Percentiles rank a stretch among this genome's conserved stretches.
phyloP scores from a whole-genome alignment of 1,140 invertebrate species.

The Apis florea region DNA sequence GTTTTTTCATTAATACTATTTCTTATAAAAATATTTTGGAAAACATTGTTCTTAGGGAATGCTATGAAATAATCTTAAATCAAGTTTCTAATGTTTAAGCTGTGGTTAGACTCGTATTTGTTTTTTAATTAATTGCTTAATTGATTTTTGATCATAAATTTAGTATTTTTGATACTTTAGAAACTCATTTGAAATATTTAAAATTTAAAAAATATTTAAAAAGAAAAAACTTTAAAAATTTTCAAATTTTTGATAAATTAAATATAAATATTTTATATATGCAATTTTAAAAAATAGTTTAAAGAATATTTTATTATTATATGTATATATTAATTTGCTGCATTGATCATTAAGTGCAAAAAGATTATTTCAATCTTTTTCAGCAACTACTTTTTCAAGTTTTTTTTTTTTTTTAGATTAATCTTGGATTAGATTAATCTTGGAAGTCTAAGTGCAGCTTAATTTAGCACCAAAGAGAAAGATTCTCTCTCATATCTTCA shows the following conservation, averaged over 20 bases:
- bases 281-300: background rate
- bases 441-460: constrained; percentile 57
- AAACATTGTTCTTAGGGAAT: constrained; percentile 9
- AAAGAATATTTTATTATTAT: constrained; percentile 4
- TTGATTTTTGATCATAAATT: background rate
- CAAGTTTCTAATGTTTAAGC: constrained; percentile 36
- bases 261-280: constrained; percentile 15
- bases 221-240: background rate
- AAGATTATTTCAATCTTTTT: background rate
- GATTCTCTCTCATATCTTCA: constrained; percentile 49
- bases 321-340: background rate
- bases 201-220: background rate
- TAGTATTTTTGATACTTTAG: background rate
- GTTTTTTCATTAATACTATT: constrained; percentile 10
- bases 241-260: constrained; percentile 5
- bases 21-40: constrained; percentile 21
- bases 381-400: background rate
- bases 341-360: background rate
- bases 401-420: background rate
- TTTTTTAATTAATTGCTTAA: background rate
- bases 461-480: constrained; percentile 66
- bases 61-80: constrained; percentile 14
- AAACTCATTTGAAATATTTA: background rate
- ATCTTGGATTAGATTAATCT: too few relatives aligned
- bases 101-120: constrained; percentile 44